Evolutionary conservation across 1,140 invertebrate species (phyloP).

Genomic region (Euwallacea fornicatus): DNA sequence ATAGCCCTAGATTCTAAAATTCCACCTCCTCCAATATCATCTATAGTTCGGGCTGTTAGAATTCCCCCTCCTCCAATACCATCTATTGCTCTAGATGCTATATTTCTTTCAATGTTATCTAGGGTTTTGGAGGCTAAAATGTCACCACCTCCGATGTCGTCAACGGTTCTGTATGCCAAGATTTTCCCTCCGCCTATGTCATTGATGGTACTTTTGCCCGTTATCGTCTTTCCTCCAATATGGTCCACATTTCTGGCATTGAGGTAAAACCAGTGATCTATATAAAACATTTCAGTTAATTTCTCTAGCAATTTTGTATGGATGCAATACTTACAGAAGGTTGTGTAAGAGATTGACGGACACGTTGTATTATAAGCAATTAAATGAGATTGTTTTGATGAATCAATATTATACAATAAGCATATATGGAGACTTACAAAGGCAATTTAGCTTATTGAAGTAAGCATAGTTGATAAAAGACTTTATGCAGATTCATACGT

Average conservation of each 20-base stretch:
- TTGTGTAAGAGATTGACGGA: too few relatives aligned
- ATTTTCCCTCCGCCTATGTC: slow-evolving; percentile 18
- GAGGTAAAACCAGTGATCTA: too few relatives aligned
- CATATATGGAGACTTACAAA: too few relatives aligned
- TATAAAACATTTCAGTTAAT: too few relatives aligned
- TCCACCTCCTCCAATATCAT: slow-evolving; percentile 34
- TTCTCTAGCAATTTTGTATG: too few relatives aligned
- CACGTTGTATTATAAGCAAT: too few relatives aligned
- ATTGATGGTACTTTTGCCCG: slow-evolving; percentile 23
- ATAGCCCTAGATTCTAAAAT: slow-evolving; percentile 27
- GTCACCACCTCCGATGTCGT: slow-evolving; percentile 35
- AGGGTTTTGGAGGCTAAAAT: slow-evolving; percentile 29
- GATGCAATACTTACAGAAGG: neutral
- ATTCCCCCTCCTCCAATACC: slow-evolving; percentile 34
- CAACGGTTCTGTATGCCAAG: slow-evolving; percentile 9
- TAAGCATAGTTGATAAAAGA: too few relatives aligned
- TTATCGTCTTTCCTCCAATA: slow-evolving; percentile 28
- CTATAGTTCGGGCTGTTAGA: slow-evolving; percentile 28
- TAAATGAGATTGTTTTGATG: too few relatives aligned
- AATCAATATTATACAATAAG: too few relatives aligned
- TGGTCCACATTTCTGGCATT: slow-evolving; percentile 20
- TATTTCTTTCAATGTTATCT: slow-evolving; percentile 30
- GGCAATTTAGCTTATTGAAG: too few relatives aligned
- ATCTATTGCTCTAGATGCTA: slow-evolving; percentile 31
- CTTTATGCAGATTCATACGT: too few relatives aligned